Evolutionary conservation across 1,140 invertebrate genomes (phyloP).

Genomic region (Orius laevigatus): DNA sequence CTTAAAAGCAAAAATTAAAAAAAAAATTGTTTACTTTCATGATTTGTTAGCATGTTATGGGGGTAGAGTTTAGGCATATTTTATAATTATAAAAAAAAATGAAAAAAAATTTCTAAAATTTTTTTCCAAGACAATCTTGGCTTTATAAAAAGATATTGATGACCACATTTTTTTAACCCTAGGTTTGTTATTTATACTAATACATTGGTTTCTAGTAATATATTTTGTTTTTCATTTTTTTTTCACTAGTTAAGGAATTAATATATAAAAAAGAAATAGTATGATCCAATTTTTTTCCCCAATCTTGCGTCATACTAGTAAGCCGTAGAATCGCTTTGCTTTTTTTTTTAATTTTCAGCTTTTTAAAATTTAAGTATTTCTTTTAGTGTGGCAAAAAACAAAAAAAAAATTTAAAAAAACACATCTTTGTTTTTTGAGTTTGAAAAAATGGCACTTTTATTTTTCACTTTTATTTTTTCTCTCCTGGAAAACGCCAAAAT

Average conservation of each 20-base stretch:
- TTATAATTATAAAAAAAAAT: no score
- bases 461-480: slow-evolving; percentile 7
- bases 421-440: slow-evolving; percentile 17
- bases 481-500: slow-evolving; percentile 18
- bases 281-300: background rate
- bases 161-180: slow-evolving; percentile 9
- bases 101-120: background rate
- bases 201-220: slow-evolving; percentile 11
- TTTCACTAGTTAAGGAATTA: background rate
- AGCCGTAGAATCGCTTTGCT: slow-evolving; percentile 18
- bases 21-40: slow-evolving; percentile 4
- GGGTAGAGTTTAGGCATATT: slow-evolving; percentile 10
- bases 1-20: slow-evolving; percentile 7
- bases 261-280: slow-evolving; percentile 2
- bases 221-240: slow-evolving; percentile 3
- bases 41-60: slow-evolving; percentile 11
- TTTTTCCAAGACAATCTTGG: background rate
- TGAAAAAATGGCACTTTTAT: slow-evolving; percentile 15
- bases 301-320: slow-evolving; percentile 21
- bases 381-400: slow-evolving; percentile 25
- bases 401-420: slow-evolving; percentile 12
- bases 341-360: slow-evolving; percentile 18
- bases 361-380: slow-evolving; percentile 20
- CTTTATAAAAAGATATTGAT: background rate
- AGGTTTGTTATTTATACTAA: slow-evolving; percentile 12